These are phyloP conservation scores for Phrynosoma platyrhinos DNA, from an alignment of 2,113 vertebrate species.

Conservation along the genomic window DNA sequence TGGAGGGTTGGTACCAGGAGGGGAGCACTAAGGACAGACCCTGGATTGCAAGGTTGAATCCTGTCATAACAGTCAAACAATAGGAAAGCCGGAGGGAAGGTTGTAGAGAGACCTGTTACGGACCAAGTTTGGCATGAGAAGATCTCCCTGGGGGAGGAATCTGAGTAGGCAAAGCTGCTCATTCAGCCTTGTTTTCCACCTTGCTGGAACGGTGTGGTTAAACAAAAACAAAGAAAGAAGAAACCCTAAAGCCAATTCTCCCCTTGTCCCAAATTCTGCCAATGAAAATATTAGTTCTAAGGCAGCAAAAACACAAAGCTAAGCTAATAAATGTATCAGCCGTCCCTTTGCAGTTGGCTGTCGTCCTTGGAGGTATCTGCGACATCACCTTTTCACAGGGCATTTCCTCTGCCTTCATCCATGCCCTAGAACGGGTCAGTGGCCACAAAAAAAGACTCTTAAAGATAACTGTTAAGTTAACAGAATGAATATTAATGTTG, in stretches of 20 bases:
- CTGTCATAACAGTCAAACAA: constrained; percentile 83
- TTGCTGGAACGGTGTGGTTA: constrained; percentile 42
- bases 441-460: neutral
- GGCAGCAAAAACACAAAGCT: constrained; percentile 37
- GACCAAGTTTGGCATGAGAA: neutral
- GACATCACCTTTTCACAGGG: constrained; percentile 27
- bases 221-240: constrained; percentile 1
- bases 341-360: accelerated
- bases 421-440: neutral
- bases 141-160: neutral
- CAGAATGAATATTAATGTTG: too few species aligned
- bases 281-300: constrained; percentile 75
- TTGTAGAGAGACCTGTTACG: constrained; percentile 9
- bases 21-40: neutral
- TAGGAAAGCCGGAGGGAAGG: constrained; percentile 6
- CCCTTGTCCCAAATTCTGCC: constrained; percentile 52
- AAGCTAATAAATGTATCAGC: constrained; percentile 16
- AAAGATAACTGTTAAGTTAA: neutral
- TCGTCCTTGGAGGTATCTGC: constrained; percentile 36
- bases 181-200: constrained; percentile 74
- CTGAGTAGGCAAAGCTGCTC: neutral
- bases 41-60: neutral
- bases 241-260: neutral
- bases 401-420: constrained; percentile 28
- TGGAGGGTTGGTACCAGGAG: neutral